These are phyloP conservation scores for Caenorhabditis sp. DNA, from an alignment of 2,888 invertebrate species.

Conservation along the genomic window DNA sequence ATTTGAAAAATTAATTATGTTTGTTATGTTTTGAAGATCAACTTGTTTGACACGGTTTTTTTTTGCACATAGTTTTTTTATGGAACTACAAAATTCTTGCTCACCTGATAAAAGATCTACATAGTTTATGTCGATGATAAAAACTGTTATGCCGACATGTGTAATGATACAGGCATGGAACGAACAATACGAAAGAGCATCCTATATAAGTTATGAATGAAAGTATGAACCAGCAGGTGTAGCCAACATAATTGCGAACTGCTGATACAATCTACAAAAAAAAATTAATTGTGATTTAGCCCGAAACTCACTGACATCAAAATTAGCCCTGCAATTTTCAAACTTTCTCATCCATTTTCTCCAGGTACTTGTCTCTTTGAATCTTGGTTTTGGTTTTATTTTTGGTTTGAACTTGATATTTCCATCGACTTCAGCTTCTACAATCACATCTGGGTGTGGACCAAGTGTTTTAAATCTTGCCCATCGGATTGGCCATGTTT, in stretches of 20 bases:
- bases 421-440: slow-evolving; percentile 12
- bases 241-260: slow-evolving; percentile 1
- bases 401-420: background rate
- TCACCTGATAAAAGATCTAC: slow-evolving; percentile 63
- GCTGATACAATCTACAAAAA: background rate
- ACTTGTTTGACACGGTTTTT: too few relatives aligned
- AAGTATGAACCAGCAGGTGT: slow-evolving; percentile 42
- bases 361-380: slow-evolving; percentile 4
- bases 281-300: background rate
- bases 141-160: slow-evolving; percentile 62
- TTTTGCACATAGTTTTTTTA: too few relatives aligned
- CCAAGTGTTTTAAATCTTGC: slow-evolving; percentile 48
- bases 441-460: slow-evolving; percentile 29
- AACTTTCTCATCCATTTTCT: background rate
- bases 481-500: slow-evolving; percentile 69
- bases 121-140: slow-evolving; percentile 65
- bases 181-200: slow-evolving; percentile 51
- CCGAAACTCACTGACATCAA: background rate
- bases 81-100: background rate
- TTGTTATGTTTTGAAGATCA: too few relatives aligned
- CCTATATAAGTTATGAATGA: slow-evolving; percentile 48
- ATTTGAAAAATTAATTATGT: too few relatives aligned
- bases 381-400: slow-evolving; percentile 11
- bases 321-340: background rate
- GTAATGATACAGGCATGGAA: slow-evolving; percentile 60